Conservation (phyloP, 2,113 vertebrate genomes). For the Aramus guarauna region DNA sequence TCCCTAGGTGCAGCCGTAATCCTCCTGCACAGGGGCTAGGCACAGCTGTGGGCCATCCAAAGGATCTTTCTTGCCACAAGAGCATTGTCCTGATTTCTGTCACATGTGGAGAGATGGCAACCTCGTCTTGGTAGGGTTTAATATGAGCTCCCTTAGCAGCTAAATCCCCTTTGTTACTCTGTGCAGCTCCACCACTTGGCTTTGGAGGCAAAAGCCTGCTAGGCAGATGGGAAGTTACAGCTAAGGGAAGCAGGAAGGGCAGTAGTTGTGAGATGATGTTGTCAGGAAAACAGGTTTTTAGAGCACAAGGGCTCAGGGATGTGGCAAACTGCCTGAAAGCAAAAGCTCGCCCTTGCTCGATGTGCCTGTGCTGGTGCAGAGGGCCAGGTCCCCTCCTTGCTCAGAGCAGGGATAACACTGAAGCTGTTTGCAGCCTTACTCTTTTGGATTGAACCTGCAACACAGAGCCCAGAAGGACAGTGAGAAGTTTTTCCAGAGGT, state of each 20-base stretch:
- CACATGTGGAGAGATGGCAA: neutral
- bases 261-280: neutral
- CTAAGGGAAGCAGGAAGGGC: neutral
- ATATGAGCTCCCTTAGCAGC: neutral
- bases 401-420: neutral
- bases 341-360: neutral
- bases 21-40: neutral
- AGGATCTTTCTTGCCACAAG: neutral
- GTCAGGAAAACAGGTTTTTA: neutral
- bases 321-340: neutral
- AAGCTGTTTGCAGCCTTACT: neutral
- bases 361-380: neutral
- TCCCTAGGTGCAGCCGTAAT: neutral
- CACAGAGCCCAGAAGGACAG: neutral
- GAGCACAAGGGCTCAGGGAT: neutral
- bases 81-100: neutral
- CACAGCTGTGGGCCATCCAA: neutral
- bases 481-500: neutral
- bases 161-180: rapidly evolving
- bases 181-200: neutral
- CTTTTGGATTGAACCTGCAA: neutral
- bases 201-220: neutral
- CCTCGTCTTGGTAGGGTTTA: neutral
- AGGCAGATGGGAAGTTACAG: neutral
- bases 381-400: neutral